Conservation (phyloP, 2,888 invertebrate species). For the Bibio marci region DNA sequence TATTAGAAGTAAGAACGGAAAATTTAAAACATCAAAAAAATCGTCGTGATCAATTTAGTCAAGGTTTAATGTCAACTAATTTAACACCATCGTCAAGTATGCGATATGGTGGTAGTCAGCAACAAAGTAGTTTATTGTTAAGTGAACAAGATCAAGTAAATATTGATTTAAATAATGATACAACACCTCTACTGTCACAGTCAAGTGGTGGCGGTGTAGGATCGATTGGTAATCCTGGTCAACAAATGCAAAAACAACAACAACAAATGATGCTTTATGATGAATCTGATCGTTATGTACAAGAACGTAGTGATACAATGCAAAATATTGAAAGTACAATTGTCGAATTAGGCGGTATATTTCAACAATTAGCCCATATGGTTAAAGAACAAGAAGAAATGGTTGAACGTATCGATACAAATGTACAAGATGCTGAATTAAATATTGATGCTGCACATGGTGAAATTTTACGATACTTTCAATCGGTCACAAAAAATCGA, state of each 20-base stretch:
- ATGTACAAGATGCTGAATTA: constrained; percentile 86
- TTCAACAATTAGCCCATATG: constrained; percentile 90
- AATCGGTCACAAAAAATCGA: constrained; percentile 88
- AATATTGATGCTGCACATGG: constrained; percentile 97
- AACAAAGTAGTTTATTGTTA: constrained; percentile 29
- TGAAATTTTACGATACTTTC: constrained; percentile 95
- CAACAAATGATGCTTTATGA: constrained; percentile 64
- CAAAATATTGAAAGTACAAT: constrained; percentile 98
- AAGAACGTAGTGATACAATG: constrained; percentile 93
- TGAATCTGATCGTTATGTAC: constrained; percentile 78
- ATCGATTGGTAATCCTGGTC: constrained; percentile 16
- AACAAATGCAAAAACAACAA: constrained; percentile 14
- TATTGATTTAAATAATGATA: constrained; percentile 62
- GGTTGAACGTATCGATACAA: constrained; percentile 92
- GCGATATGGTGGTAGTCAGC: constrained; percentile 26
- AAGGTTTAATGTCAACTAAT: constrained; percentile 29
- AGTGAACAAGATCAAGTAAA: constrained; percentile 51
- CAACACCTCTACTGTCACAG: constrained; percentile 22
- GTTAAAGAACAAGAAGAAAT: constrained; percentile 77
- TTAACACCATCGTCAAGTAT: constrained; percentile 42
- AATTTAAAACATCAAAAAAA: constrained; percentile 91
- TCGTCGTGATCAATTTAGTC: constrained; percentile 72
- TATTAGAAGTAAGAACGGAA: constrained; percentile 93
- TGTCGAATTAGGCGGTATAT: constrained; percentile 96
- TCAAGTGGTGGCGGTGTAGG: too few species aligned